Evolutionary conservation across 2,113 vertebrate species (phyloP).

Genomic region (Oreotrochilus melanogaster): DNA sequence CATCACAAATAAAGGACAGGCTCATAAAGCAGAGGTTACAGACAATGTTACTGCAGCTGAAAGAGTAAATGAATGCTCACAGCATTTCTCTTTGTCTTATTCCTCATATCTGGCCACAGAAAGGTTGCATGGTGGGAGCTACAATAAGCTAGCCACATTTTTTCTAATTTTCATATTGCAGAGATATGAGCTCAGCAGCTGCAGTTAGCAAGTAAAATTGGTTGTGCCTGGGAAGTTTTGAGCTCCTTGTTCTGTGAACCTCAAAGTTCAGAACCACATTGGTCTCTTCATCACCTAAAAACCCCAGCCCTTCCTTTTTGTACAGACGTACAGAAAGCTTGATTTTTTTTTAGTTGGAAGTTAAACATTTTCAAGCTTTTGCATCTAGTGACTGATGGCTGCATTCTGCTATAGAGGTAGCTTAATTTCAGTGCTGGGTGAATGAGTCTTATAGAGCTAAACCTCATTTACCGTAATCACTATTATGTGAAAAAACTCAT

Average conservation of each 20-base stretch:
- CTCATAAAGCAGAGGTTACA: conserved; percentile 66
- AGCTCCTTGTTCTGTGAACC: background rate
- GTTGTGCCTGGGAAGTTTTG: conserved; percentile 22
- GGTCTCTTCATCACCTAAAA: background rate
- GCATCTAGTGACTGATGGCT: background rate
- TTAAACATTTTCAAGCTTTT: conserved; percentile 25
- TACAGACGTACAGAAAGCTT: background rate
- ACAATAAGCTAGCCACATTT: background rate
- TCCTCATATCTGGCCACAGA: conserved; percentile 29
- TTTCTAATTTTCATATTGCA: conserved; percentile 38
- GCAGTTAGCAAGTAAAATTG: conserved; percentile 12
- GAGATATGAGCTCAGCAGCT: conserved; percentile 25
- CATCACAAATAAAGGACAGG: conserved; percentile 65
- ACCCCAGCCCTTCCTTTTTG: background rate
- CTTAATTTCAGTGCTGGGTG: conserved; percentile 35
- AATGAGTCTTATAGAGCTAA: conserved; percentile 37
- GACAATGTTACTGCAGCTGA: conserved; percentile 58
- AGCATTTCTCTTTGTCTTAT: conserved; percentile 45
- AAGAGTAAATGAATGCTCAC: conserved; percentile 49
- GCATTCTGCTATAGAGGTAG: conserved; percentile 9
- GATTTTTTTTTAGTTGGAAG: conserved; percentile 13
- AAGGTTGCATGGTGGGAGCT: conserved; percentile 4
- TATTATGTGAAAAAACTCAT: conserved; percentile 54
- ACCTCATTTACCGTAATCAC: conserved; percentile 55
- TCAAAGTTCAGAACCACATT: background rate